phyloP scores from a whole-genome alignment of 2,797 vertebrate genomes.

The Siniperca undulata region DNA sequence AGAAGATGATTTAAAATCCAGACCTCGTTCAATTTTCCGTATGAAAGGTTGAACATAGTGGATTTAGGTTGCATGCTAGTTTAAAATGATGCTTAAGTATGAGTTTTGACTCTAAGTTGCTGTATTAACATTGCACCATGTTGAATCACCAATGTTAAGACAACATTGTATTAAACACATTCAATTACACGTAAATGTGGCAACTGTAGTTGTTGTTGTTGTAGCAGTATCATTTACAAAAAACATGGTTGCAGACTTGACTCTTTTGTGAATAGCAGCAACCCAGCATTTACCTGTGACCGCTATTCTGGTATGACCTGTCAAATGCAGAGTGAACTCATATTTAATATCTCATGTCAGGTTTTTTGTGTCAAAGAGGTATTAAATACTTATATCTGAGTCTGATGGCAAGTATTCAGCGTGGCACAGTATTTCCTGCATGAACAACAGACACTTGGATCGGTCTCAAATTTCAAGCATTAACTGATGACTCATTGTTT shows the following conservation, averaged over 20 bases:
- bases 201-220: not conserved
- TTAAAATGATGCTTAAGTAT: not conserved
- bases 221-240: not conserved
- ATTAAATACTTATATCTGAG: constrained; percentile 30
- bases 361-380: not conserved
- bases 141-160: not conserved
- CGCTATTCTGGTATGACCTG: not conserved
- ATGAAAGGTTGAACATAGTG: not conserved
- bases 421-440: not conserved
- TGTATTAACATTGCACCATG: not conserved
- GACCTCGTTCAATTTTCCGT: not conserved
- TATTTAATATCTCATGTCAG: not conserved
- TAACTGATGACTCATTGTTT: constrained; percentile 57
- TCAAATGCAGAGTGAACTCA: not conserved
- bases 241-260: not conserved
- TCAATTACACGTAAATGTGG: not conserved
- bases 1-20: constrained; percentile 27
- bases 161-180: not conserved
- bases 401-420: constrained; percentile 22
- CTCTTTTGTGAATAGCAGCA: not conserved
- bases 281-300: not conserved
- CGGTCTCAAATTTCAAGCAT: constrained; percentile 46
- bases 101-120: not conserved
- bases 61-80: not conserved
- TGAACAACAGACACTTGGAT: constrained; percentile 34